Conservation (phyloP, 1,140 invertebrate genomes). For the Maconellicoccus hirsutus region DNA sequence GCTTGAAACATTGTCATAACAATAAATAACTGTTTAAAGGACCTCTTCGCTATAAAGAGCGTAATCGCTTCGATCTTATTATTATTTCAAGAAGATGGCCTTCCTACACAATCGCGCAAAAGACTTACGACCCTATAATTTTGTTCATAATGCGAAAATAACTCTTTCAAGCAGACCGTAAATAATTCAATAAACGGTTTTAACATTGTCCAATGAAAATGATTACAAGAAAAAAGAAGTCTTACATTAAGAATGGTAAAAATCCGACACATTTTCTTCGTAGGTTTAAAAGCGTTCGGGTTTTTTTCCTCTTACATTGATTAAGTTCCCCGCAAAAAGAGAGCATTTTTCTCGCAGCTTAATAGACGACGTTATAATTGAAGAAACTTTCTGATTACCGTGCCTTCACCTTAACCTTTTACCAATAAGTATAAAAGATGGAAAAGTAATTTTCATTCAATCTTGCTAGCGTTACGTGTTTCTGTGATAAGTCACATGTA, state of each 20-base stretch:
- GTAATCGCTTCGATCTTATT: conserved; percentile 9
- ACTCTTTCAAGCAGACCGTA: conserved; percentile 17
- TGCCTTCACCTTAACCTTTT: neutral
- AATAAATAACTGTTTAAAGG: conserved; percentile 15
- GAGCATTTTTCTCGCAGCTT: neutral
- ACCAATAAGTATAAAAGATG: too few species aligned
- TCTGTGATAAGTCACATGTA: too few species aligned
- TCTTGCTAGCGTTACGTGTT: too few species aligned
- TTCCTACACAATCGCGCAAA: neutral
- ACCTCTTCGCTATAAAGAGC: neutral
- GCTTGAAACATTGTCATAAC: conserved; percentile 5
- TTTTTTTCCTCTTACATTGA: neutral
- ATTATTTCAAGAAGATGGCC: conserved; percentile 13
- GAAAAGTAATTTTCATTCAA: too few species aligned
- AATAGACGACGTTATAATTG: conserved; percentile 4
- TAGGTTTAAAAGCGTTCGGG: neutral
- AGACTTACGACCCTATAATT: neutral
- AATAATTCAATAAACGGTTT: conserved; percentile 18
- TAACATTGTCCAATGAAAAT: conserved; percentile 12
- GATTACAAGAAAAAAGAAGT: neutral
- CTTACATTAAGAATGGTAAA: neutral
- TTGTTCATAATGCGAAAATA: conserved; percentile 10
- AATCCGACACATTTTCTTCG: neutral
- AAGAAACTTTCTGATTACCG: neutral
- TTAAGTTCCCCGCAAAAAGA: neutral